Evolutionary conservation across 2,113 vertebrate genomes (phyloP).

Genomic region (Holacanthus passer): DNA sequence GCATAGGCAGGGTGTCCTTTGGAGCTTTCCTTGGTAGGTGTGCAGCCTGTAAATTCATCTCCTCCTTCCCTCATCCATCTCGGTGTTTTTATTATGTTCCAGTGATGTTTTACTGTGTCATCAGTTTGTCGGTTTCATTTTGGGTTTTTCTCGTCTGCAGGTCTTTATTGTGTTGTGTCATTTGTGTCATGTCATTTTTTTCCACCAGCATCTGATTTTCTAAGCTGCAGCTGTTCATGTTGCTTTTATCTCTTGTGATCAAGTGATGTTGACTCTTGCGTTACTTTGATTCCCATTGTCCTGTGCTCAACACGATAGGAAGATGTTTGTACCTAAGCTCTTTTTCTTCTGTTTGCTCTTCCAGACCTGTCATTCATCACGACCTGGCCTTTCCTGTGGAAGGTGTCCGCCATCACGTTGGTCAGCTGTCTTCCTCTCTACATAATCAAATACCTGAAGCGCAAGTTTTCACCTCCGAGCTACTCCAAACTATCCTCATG

Average conservation of each 20-base stretch:
- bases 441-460: conserved; percentile 96
- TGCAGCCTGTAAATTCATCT: conserved; percentile 50
- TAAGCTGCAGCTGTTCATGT: neutral
- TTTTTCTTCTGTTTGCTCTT: neutral
- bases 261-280: neutral
- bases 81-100: neutral
- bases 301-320: fast-evolving
- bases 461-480: conserved; percentile 96
- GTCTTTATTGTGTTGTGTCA: neutral
- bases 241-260: neutral
- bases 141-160: neutral
- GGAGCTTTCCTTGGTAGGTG: conserved; percentile 94
- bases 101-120: neutral
- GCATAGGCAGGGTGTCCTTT: conserved; percentile 92
- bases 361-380: conserved; percentile 95
- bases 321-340: neutral
- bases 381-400: conserved; percentile 96
- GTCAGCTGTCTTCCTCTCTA: conserved; percentile 99
- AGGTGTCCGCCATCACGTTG: conserved; percentile 95
- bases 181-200: conserved; percentile 7
- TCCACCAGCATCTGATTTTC: neutral
- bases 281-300: neutral
- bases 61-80: neutral
- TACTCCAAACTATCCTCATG: conserved; percentile 96
- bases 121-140: neutral